phyloP scores from a whole-genome alignment of 2,113 vertebrate species.

The Ranitomeya variabilis region DNA sequence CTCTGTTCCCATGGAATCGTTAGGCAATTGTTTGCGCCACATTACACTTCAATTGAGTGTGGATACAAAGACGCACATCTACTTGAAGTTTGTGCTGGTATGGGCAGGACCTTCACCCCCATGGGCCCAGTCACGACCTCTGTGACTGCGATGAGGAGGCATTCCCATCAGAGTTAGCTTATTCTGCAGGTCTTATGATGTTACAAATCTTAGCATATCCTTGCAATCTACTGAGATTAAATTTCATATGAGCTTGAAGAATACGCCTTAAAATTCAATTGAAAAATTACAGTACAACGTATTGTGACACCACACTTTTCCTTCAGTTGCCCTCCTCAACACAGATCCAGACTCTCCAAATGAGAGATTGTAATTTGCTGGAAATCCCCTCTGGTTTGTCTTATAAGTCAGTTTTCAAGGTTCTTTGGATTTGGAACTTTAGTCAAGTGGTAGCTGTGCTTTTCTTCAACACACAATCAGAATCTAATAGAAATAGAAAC shows the following conservation, averaged over 20 bases:
- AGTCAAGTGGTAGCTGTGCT: neutral
- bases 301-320: neutral
- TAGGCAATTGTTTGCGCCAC: no score
- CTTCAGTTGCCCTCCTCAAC: neutral
- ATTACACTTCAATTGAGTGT: no score
- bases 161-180: neutral
- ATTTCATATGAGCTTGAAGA: neutral
- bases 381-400: neutral
- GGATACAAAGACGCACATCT: no score
- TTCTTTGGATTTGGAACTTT: neutral
- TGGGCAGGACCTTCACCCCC: no score
- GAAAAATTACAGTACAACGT: neutral
- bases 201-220: neutral
- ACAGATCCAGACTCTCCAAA: neutral
- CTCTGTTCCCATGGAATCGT: no score
- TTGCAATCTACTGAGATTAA: neutral
- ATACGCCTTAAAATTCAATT: neutral
- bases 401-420: slow-evolving; percentile 10
- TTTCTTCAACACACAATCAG: neutral
- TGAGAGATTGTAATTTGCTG: neutral
- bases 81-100: no score
- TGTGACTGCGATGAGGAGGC: no score
- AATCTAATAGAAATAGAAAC: neutral
- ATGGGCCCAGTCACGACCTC: no score
- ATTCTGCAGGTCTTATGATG: neutral